Conservation (phyloP, 2,888 invertebrate species). For the Macaria liturata region DNA sequence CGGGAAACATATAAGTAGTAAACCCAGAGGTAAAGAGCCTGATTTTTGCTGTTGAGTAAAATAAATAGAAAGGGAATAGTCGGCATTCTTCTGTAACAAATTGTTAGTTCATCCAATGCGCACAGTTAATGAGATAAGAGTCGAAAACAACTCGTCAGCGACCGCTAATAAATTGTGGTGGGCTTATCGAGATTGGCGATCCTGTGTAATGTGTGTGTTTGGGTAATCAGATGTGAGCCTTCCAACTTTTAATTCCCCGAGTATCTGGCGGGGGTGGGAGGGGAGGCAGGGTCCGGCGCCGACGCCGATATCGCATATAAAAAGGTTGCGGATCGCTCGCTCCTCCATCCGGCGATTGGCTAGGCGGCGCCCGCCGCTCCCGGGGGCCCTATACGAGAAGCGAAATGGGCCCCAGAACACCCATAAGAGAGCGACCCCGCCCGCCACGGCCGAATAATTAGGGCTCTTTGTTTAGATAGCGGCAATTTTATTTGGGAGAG, state of each 20-base stretch:
- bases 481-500: slow-evolving; percentile 84
- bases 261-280: slow-evolving; percentile 46
- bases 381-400: slow-evolving; percentile 85
- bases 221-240: slow-evolving; percentile 78
- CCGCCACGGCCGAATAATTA: slow-evolving; percentile 86
- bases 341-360: slow-evolving; percentile 84
- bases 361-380: slow-evolving; percentile 85
- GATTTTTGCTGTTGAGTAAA: slow-evolving; percentile 7
- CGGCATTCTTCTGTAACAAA: slow-evolving; percentile 37
- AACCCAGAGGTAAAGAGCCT: neutral
- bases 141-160: slow-evolving; percentile 65
- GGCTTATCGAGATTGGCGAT: slow-evolving; percentile 75
- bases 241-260: slow-evolving; percentile 77
- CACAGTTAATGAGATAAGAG: slow-evolving; percentile 52
- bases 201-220: slow-evolving; percentile 73
- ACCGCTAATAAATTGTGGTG: slow-evolving; percentile 68
- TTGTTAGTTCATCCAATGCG: slow-evolving; percentile 39
- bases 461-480: slow-evolving; percentile 85
- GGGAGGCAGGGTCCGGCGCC: slow-evolving; percentile 63
- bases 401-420: slow-evolving; percentile 87
- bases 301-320: slow-evolving; percentile 80
- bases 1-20: neutral
- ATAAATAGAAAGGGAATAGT: slow-evolving; percentile 28
- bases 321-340: slow-evolving; percentile 83
- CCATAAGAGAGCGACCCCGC: slow-evolving; percentile 88